Conservation (phyloP, 2,888 invertebrate species). For the Epistrophe grossulariae region DNA sequence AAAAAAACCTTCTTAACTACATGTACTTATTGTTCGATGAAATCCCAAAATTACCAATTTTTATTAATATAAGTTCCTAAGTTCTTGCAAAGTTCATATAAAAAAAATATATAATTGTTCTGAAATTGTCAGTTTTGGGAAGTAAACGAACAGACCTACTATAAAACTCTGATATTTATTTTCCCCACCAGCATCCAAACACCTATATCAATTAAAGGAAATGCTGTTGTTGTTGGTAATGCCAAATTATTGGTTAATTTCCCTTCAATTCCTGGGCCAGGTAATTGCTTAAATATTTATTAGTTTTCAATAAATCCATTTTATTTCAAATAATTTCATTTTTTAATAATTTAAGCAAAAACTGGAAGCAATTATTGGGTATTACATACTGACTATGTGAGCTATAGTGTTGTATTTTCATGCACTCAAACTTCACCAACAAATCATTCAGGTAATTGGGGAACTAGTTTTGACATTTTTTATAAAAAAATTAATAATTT, state of each 20-base stretch:
- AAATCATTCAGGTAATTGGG: constrained; percentile 15
- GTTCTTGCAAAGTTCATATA: no score
- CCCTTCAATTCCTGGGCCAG: constrained; percentile 28
- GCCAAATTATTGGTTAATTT: constrained; percentile 60
- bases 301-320: not conserved
- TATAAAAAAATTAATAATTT: not conserved
- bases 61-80: no score
- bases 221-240: constrained; percentile 39
- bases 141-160: no score
- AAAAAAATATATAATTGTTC: no score
- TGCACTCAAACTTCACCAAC: constrained; percentile 9
- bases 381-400: constrained; percentile 50
- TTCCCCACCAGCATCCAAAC: not conserved
- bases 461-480: not conserved
- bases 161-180: not conserved
- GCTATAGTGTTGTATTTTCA: constrained; percentile 58
- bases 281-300: constrained; percentile 10
- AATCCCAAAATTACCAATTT: no score
- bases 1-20: no score
- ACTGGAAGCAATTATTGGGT: constrained; percentile 63
- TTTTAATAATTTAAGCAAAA: constrained; percentile 1
- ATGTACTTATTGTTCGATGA: no score
- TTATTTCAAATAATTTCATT: not conserved
- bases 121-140: no score
- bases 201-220: constrained; percentile 38